Evolutionary conservation across 2,797 vertebrate genomes (phyloP).

Genomic region (Falco columbarius): DNA sequence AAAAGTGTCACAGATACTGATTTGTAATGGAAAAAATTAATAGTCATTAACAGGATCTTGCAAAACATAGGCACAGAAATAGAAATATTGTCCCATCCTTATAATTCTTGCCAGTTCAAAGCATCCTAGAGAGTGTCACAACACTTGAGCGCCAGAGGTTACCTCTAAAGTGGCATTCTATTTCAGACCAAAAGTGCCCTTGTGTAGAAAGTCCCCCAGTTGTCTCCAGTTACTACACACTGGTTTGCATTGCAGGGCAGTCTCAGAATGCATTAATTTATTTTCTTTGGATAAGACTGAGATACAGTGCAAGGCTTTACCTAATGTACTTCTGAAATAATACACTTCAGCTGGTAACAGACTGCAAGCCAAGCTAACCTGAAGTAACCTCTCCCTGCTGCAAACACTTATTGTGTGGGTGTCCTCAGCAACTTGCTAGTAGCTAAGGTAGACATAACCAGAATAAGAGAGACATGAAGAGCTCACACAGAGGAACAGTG

Average conservation of each 20-base stretch:
- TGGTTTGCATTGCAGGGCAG: not conserved
- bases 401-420: accelerated
- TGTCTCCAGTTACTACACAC: not conserved
- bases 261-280: not conserved
- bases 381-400: not conserved
- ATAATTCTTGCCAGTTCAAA: not conserved
- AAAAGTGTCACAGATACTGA: not conserved
- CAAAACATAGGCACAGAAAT: not conserved
- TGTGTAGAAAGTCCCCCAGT: not conserved
- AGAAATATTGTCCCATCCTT: not conserved
- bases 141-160: not conserved
- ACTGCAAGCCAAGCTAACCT: not conserved
- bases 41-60: not conserved
- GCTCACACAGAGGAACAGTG: not conserved
- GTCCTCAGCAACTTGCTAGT: not conserved
- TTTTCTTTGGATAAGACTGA: not conserved
- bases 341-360: not conserved
- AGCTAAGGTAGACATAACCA: not conserved
- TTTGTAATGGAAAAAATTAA: not conserved
- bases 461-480: not conserved
- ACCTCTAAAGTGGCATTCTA: not conserved
- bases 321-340: not conserved
- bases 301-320: not conserved
- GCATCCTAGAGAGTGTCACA: not conserved
- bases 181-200: not conserved